Percentiles rank a stretch among this genome's conserved stretches.
Evolutionary conservation across 1,140 invertebrate genomes (phyloP).

Genomic region (Zaprionus capensis): DNA sequence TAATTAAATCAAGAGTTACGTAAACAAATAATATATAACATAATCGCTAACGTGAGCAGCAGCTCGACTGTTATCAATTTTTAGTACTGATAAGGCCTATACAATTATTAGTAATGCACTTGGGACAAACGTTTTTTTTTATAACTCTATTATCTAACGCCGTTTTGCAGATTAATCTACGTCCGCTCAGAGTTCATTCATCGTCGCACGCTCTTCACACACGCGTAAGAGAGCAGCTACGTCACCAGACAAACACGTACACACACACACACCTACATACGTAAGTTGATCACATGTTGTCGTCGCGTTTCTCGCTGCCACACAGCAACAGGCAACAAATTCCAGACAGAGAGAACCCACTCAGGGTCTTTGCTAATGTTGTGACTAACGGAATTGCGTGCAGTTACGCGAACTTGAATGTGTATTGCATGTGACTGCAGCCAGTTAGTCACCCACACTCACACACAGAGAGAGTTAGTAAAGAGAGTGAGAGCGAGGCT

Average conservation of each 20-base stretch:
- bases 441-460: slow-evolving; percentile 50
- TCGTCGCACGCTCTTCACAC: slow-evolving; percentile 15
- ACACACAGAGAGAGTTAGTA: slow-evolving; percentile 1
- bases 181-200: slow-evolving; percentile 36
- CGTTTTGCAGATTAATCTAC: slow-evolving; percentile 17
- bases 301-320: slow-evolving; percentile 28
- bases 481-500: slow-evolving; percentile 12
- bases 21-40: slow-evolving; percentile 56
- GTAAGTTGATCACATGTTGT: slow-evolving; percentile 64
- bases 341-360: slow-evolving; percentile 27
- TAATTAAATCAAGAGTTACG: slow-evolving; percentile 40
- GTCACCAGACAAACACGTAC: slow-evolving; percentile 54
- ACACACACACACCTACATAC: slow-evolving; percentile 29
- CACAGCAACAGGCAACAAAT: slow-evolving; percentile 62
- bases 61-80: slow-evolving; percentile 19
- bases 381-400: slow-evolving; percentile 61
- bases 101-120: slow-evolving; percentile 32
- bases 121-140: background rate
- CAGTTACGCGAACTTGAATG: slow-evolving; percentile 69
- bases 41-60: slow-evolving; percentile 10
- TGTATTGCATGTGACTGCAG: slow-evolving; percentile 44
- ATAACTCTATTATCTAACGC: slow-evolving; percentile 61
- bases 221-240: slow-evolving; percentile 38
- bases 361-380: slow-evolving; percentile 56
- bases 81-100: slow-evolving; percentile 26